Conservation (phyloP, 2,797 vertebrate genomes). For the Mus caroli region DNA sequence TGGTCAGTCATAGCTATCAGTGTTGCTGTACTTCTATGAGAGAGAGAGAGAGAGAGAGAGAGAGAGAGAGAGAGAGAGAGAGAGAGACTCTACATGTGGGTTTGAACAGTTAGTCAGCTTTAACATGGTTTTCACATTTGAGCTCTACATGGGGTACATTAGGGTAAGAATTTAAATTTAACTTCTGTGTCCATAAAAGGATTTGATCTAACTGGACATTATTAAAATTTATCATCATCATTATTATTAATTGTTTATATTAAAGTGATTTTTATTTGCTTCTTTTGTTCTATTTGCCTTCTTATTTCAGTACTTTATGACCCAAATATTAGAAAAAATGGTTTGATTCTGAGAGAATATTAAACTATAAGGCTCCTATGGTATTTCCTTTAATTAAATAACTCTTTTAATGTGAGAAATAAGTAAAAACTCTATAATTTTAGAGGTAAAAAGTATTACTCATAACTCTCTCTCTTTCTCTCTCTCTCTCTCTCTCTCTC, state of each 20-base stretch:
- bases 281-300: conserved; percentile 2
- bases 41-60: background rate
- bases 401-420: background rate
- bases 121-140: conserved; percentile 4
- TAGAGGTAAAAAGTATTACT: conserved; percentile 4
- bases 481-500: background rate
- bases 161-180: conserved; percentile 46
- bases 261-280: conserved; percentile 34
- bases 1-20: background rate
- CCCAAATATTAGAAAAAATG: conserved; percentile 30
- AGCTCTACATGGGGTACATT: background rate
- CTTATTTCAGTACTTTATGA: background rate
- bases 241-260: background rate
- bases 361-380: background rate
- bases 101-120: background rate
- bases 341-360: background rate
- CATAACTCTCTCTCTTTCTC: background rate
- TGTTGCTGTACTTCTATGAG: background rate
- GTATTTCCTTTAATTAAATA: background rate
- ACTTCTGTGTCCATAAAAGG: conserved; percentile 1
- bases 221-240: background rate
- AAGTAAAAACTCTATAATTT: conserved; percentile 6
- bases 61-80: background rate
- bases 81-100: background rate
- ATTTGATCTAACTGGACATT: background rate